Evolutionary conservation across 2,888 invertebrate species (phyloP), one percentile per base, ranked within the genome.

Genomic region (Tillus elongatus): DNA sequence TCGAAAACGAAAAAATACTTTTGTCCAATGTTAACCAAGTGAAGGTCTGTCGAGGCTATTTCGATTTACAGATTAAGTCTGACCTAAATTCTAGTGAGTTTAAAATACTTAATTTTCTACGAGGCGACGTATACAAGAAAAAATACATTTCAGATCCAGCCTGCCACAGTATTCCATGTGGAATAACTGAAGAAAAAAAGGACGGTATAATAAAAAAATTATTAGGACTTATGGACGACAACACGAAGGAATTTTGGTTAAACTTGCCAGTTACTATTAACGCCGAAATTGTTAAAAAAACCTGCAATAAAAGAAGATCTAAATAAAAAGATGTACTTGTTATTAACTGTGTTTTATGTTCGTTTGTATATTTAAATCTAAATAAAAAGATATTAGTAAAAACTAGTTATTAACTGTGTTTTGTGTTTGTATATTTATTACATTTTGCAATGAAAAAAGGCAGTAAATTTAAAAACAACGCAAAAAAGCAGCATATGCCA

Each of bases 51-150:
- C 6, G 35, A 3, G 35, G 35, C 4, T 30, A 13, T 30, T 35
- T 35, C 13, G 35, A 35, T 12, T 30, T 35, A 30, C 28, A 35
- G 9, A 6, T 30, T 19, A 35, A 35, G 10, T 35, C 13, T 30
- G 35, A 35, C 14, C n/a, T 35, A 30, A 12, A 35, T 4, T 6
- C 11, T 12, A 16, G 14, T 9, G 28, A 35, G 10, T 30, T 3
- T 30, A 28, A 3, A 10, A 15, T 10, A 15, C n/a, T 33, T 8
- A 33, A 33, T 33, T 6, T 33, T 10, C 10, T 33, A 3, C 14
- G 15, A 33, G 15, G 33, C 4, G 33, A 33, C 15, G n/a, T 33
- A 33, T 33, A 33, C 11, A 33, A 33, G 3, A 33, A 3, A 10
- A 33, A 33, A 16, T 6, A 33, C 4, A 33, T 33, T 33, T 16